Evolutionary conservation across 2,113 vertebrate genomes (phyloP), one percentile per base, ranked within the genome.

Genomic region (Camelus dromedarius): DNA sequence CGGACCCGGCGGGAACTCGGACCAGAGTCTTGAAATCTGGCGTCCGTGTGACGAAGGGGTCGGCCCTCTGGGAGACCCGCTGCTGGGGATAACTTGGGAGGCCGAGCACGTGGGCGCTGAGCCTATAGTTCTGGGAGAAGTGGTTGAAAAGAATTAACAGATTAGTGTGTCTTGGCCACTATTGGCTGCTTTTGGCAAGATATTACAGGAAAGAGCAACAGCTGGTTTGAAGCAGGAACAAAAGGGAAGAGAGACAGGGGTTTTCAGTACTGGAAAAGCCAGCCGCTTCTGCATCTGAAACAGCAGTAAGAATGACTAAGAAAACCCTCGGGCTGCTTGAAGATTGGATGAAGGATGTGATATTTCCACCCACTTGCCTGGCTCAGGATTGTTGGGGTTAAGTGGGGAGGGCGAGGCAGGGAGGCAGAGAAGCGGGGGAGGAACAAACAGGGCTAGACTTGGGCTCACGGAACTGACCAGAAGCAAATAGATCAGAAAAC

Each of bases 391-490:
- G 54, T 60, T 62, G 5, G 8, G 38, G 22, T 26, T 6, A 58
- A 38, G n/a, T 35, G 24, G 50, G 64, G 64, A 70, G 32, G 20
- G 46, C 54, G 82, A 77, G 48, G 20, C 54, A 58, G 38, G 70
- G 76, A n/a, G 13, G 38, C 22, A 35, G 46, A 42, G 50, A 60
- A 38, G 28, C 7, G 14, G 46, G 46, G 24, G n/a, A 18, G n/a
- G 12, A 26, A 28, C 0, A 38, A 15, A 0, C 7, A 2, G 8
- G 22, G 8, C 30, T 60, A 0, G 5, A n/a, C 12, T 2, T 13
- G 2, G 76, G 42, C 28, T 3, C n/a, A 5, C 2, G 1, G 69
- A 60, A 46, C 2, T 13, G 87, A 38, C 50, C 18, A 42, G 62
- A 48, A 42, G 9, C 28, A 60, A 62, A 38, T 10, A 22, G 50